Evolutionary conservation across 2,888 invertebrate species (phyloP), one percentile per base, ranked within the genome.

Genomic region (Caenorhabditis wallacei): DNA sequence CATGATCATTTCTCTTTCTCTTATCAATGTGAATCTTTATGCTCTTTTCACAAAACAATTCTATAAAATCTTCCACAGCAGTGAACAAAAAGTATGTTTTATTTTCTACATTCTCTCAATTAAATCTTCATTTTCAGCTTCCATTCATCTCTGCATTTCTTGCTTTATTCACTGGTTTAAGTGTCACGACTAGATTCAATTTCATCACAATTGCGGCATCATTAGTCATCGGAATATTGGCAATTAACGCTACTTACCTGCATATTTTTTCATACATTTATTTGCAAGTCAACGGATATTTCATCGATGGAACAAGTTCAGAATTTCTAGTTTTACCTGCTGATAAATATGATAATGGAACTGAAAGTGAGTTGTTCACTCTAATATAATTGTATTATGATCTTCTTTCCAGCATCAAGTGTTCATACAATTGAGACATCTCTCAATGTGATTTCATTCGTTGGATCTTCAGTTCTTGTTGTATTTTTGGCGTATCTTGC

Each of bases 251-350:
- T 11, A 82, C 82, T 1, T 82, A 82, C 35, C 35, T 82, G 18
- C 82, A 82, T 66, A 82, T 78, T 10, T 78, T 82, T 37, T 82
- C 82, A 10, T 82, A 72, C 48, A 57, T 78, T 30, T 82, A 82
- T 51, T 68, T 82, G 4, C 76, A 66, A 68, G 20, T 48, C 20
- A 78, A 82, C 46, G 81, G 81, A 13, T 76, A 81, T 59, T 81
- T 81, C 24, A 81, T 81, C 8, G 81, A 75, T 59, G 81, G 75
- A 18, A 57, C 63, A 0, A 66, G 70, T 53, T 30, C 59, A 1
- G 81, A 81, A 37, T 81, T 81, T 22, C 18, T 76, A 18, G 68
- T 81, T 18, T 59, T 81, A n/a, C 81, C 81, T 8, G 22, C 81
- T 16, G 81, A 81, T 30, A 75, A 56, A 40, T 81, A 57, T 64